Conservation (phyloP, 35 echinoderm and acorn worm genomes). For the Heliocidaris erythrogramma region DNA sequence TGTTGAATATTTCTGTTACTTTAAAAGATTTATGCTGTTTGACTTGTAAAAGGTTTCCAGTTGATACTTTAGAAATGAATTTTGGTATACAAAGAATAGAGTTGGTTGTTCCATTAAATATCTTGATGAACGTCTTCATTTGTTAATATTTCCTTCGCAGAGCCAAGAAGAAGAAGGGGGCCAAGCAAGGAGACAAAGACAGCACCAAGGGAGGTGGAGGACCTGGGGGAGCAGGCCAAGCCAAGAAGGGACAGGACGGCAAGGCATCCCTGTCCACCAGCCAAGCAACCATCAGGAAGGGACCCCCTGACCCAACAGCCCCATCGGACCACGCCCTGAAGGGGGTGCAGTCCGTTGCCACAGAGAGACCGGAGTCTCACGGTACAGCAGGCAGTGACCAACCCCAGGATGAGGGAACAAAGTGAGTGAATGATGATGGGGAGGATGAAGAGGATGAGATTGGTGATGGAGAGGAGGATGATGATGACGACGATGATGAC, state of each 20-base stretch:
- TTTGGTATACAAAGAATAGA: too few species aligned
- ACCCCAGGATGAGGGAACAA: conserved; percentile 78
- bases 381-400: conserved; percentile 94
- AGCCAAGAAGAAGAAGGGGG: conserved; percentile 80
- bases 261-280: conserved; percentile 63
- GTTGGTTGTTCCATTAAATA: too few species aligned
- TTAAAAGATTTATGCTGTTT: neutral
- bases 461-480: neutral
- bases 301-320: conserved; percentile 59
- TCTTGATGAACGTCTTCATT: too few species aligned
- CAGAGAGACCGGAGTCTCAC: conserved; percentile 90
- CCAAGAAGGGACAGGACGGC: conserved; percentile 89
- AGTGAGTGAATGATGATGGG: conserved; percentile 66
- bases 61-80: neutral
- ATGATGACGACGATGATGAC: too few species aligned
- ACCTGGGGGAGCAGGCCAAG: conserved; percentile 38
- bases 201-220: conserved; percentile 60
- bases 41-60: neutral
- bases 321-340: conserved; percentile 91
- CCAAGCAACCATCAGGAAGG: conserved; percentile 77
- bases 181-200: conserved; percentile 79
- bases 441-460: neutral
- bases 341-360: conserved; percentile 63
- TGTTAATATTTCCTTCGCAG: neutral
- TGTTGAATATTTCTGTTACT: neutral